Conservation (phyloP, 2,797 vertebrate species). For the Myioborus melanocephalus region DNA sequence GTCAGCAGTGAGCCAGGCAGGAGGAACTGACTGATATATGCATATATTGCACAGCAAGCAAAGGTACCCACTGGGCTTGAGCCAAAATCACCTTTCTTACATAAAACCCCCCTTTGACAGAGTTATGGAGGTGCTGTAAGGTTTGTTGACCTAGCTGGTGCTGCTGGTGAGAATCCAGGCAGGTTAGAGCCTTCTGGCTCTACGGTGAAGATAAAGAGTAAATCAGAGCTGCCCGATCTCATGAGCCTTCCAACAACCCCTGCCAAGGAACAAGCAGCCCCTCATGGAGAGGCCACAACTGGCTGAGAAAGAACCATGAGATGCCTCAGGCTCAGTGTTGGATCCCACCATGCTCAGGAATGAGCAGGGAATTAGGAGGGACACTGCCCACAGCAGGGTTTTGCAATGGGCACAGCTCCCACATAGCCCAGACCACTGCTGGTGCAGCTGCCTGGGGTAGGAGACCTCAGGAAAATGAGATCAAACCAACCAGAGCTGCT, state of each 20-base stretch:
- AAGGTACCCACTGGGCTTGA: not conserved
- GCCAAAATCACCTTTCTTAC: not conserved
- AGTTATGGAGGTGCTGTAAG: not conserved
- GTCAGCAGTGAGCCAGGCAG: not conserved
- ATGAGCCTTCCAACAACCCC: not conserved
- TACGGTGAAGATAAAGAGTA: not conserved
- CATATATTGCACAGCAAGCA: not conserved
- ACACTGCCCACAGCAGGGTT: not conserved
- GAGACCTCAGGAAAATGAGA: not conserved
- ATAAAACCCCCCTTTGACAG: not conserved
- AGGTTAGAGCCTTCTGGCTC: not conserved
- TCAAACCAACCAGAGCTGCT: not conserved
- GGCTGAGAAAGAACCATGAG: not conserved
- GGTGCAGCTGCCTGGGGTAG: not conserved
- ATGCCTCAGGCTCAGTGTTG: not conserved
- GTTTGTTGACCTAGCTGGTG: not conserved
- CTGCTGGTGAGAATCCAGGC: conserved; percentile 3
- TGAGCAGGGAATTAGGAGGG: not conserved
- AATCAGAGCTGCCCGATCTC: not conserved
- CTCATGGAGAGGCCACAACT: not conserved
- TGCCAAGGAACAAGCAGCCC: not conserved
- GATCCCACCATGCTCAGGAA: not conserved
- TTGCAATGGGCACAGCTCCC: not conserved
- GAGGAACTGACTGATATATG: not conserved
- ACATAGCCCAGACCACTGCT: not conserved